Evolutionary conservation across 1,140 invertebrate species (phyloP).

Genomic region (Diorhabda carinulata): DNA sequence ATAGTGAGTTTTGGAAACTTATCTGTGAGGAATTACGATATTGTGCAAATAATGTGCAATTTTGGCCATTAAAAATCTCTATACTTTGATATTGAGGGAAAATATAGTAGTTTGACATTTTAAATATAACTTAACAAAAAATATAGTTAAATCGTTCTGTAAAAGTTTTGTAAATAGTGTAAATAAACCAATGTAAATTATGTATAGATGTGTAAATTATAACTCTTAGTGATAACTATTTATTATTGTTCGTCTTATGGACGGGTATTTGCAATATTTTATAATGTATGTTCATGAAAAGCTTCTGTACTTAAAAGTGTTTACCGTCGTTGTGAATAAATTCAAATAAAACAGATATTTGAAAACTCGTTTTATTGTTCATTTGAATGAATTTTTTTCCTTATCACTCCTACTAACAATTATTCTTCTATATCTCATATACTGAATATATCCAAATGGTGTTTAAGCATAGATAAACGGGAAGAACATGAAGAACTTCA

Average conservation of each 20-base stretch:
- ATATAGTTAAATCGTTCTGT: background rate
- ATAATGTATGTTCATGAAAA: slow-evolving; percentile 31
- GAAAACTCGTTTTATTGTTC: slow-evolving; percentile 1
- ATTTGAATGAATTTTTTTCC: background rate
- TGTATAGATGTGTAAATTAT: slow-evolving; percentile 24
- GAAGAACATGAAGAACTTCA: too few species aligned
- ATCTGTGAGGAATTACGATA: too few species aligned
- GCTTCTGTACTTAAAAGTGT: slow-evolving; percentile 38
- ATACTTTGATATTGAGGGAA: too few species aligned
- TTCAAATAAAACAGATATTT: slow-evolving; percentile 20
- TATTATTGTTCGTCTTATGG: slow-evolving; percentile 29
- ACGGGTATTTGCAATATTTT: slow-evolving; percentile 41
- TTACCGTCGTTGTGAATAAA: slow-evolving; percentile 40
- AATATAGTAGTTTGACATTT: background rate
- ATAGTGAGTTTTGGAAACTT: too few species aligned
- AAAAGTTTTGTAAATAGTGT: slow-evolving; percentile 15
- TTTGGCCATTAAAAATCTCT: too few species aligned
- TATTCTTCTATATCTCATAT: background rate
- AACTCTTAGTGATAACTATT: slow-evolving; percentile 22
- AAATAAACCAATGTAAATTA: slow-evolving; percentile 11
- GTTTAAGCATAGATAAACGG: too few species aligned
- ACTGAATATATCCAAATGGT: background rate
- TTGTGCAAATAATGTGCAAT: too few species aligned
- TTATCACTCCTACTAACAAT: background rate
- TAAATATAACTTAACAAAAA: background rate